Evolutionary conservation across 1,140 invertebrate species (phyloP), one percentile per base, ranked within the genome.

Genomic region (Pentalonia nigronervosa): DNA sequence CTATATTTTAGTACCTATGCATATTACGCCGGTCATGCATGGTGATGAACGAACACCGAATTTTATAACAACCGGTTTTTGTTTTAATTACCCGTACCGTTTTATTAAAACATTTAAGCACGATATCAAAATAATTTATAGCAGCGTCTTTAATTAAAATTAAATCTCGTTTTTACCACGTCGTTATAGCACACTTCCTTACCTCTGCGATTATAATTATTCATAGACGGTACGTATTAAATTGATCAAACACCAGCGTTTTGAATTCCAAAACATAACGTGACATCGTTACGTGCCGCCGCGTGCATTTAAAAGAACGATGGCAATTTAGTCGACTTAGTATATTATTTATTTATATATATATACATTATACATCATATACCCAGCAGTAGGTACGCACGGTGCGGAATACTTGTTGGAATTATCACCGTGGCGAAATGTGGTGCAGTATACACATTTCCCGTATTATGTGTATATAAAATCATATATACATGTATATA

Each of bases 341-440:
- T 36, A 41, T 36, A 34, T 34, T 89, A 45, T 84, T 41, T 83
- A 83, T 83, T 34, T 36, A 36, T 83, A 36, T 83, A 36, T 83
- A 50, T 50, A 17, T 30, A 48, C 30, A 20, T 47, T 30, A n/a
- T 7, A 23, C 81, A 23, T 83, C 20, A 83, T 21, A 83, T 36
- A 36, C 9, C 21, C 17, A 23, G 9, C 81, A 41, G 7, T 21
- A 1, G 21, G 83, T 86, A 36, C 23, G 25, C 83, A 20, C 86
- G 20, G 47, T 30, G 25, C 41, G 30, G 50, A 89, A 89, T 89
- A 89, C 88, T 89, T 56, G 88, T 89, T 56, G 88, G 87, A 89
- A 89, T 89, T 89, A 89, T 53, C 87, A 53, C n/a, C 88, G 34
- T 4, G 21, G 48, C 6, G 88, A 56, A 89, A 56, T 34, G 34